Evolutionary conservation across 2,797 vertebrate species (phyloP), one percentile per base, ranked within the genome.

Genomic region (Erithacus rubecula): DNA sequence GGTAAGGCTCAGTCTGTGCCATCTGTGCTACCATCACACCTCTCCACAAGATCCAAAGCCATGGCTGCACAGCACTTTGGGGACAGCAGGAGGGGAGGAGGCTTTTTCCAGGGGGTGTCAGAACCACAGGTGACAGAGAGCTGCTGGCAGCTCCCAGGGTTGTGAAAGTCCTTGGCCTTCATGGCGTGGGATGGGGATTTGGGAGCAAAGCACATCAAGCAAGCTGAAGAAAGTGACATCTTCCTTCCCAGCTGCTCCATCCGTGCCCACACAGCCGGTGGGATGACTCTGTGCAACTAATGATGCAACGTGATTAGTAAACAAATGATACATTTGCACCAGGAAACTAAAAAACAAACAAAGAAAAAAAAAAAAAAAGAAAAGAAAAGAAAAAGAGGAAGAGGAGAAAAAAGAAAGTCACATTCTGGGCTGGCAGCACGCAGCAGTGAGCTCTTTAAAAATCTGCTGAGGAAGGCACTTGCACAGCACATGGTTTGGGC

Each of bases 401-500:
- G 58, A 37, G 64, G 80, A 58, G 18, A 67, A 53, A 79, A 83
- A 59, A 67, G 41, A 65, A 62, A 84, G 53, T 23, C 63, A 12
- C 23, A 21, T 60, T 79, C 34, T 1, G 4, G 29, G 26, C 43
- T 6, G 52, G 87, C 6, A 83, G 44, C 27, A 43, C 0, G 3
- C 69, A 91, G 87, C 82, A 89, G 58, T 2, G 51, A 85, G 85
- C 80, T 79, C 87, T 91, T 93, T 76, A 68, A 84, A 91, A 93
- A 96, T 92, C 77, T 96, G 97, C 97, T 95, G 95, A 96, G 89
- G 78, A 85, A 93, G 81, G 75, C 89, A 87, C 49, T 96, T 51
- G 70, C 86, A 68, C 55, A 90, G 51, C 94, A 88, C 91, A 63
- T 52, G 92, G 87, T 63, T 83, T 72, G 94, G 76, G 79, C 91